Base-by-base conservation (phyloP, 2,797 vertebrate genomes). In the Cossypha dichroa region DNA sequence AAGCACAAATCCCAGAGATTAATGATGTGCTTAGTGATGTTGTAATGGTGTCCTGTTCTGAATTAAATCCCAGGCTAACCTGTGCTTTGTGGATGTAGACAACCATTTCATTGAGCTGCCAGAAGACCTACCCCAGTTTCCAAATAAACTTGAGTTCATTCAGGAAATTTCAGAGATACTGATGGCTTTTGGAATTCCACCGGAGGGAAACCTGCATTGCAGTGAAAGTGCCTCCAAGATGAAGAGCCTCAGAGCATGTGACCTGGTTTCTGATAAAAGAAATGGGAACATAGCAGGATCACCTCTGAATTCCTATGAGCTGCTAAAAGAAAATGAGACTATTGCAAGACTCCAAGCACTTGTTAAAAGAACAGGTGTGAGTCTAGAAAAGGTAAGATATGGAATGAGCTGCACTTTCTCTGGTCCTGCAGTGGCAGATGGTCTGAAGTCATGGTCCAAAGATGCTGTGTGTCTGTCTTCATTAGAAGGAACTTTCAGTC, bases 31-130 rank as follows among this genome's bases (percentile, higher is more conserved):
- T 80, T 67, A 34, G 22, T 73, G 48, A 28, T 83, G 8, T 31
- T 85, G 16, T 87, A 79, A 95, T 70, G 25, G n/a, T 77, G 51
- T 85, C 49, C 59, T 94, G 7, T 96, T 75, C 67, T 92, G 10
- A 92, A 77, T 98, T 94, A 80, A 96, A 94, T 97, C 95, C 59
- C 94, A 99, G 99, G 99, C 99, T 85, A 99, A 99, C 96, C 97
- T 99, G 94, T 99, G 99, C 98, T 99, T 99, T 95, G 99, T 99
- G 97, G 99, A 99, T 97, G 99, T 99, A 72, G 99, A 99, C 98
- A 99, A 99, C 98, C 99, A 99, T 95, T 99, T 99, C 88, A 98
- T 99, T 13, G 99, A 99, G 93, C 98, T 99, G 91, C 99, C 99
- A 5, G 99, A 99, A 97, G 99, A 99, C 94, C 96, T 99, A 94